Evolutionary conservation across 1,140 invertebrate species (phyloP).

Genomic region (Euura lappo): DNA sequence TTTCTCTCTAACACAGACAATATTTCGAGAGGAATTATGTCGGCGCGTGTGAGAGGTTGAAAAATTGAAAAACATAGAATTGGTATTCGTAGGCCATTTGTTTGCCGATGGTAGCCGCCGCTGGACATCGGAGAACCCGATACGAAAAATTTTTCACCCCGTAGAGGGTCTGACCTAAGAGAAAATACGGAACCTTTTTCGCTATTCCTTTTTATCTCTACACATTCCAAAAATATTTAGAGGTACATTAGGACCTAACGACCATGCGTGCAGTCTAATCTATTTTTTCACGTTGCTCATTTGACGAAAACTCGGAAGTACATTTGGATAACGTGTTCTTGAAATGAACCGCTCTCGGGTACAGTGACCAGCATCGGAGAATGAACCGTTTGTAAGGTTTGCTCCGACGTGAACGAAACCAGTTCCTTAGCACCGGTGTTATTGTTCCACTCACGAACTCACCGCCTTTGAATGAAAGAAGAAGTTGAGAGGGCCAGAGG

Average conservation of each 20-base stretch:
- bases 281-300: too few relatives aligned
- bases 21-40: not conserved
- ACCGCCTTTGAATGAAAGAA: not conserved
- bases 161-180: too few relatives aligned
- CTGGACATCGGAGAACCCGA: not conserved
- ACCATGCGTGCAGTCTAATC: too few relatives aligned
- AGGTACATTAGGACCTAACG: too few relatives aligned
- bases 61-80: constrained; percentile 28
- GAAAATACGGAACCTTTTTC: too few relatives aligned
- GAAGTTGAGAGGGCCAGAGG: too few relatives aligned
- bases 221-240: too few relatives aligned
- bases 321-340: not conserved
- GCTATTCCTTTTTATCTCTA: too few relatives aligned
- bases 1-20: not conserved
- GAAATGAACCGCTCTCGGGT: constrained; percentile 1
- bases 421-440: constrained; percentile 3
- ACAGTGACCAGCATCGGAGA: not conserved
- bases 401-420: not conserved
- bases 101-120: not conserved
- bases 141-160: too few relatives aligned
- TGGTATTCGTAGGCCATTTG: constrained; percentile 16
- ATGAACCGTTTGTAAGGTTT: not conserved
- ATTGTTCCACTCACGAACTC: constrained; percentile 6
- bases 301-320: not conserved
- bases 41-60: constrained; percentile 14